Conservation (phyloP, 2,888 invertebrate genomes). For the Paralinhomoeus sp. region DNA sequence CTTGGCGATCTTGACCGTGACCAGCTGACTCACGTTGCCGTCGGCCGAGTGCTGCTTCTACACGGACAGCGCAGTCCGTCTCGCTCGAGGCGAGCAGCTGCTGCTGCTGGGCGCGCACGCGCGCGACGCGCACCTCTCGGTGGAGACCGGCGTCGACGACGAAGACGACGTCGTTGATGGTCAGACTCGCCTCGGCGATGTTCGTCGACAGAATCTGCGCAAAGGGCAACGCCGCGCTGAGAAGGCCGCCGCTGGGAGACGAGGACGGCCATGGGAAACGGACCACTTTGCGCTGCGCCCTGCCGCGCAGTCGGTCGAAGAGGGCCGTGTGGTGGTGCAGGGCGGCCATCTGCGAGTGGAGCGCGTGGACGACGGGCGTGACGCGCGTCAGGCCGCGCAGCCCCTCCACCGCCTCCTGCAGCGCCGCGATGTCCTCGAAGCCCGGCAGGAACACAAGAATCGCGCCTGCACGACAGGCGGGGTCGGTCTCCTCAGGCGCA, state of each 20-base stretch:
- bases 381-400: not conserved
- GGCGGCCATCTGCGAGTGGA: slow-evolving; percentile 72
- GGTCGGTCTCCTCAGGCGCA: slow-evolving; percentile 27
- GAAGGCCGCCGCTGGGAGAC: too few relatives aligned
- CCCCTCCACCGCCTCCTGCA: slow-evolving; percentile 38
- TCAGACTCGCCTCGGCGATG: slow-evolving; percentile 83
- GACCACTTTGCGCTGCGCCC: slow-evolving; percentile 55
- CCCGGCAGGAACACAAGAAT: slow-evolving; percentile 75
- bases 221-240: too few relatives aligned
- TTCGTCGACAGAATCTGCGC: slow-evolving; percentile 65
- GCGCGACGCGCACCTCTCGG: slow-evolving; percentile 44
- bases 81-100: too few relatives aligned
- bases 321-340: slow-evolving; percentile 47
- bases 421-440: slow-evolving; percentile 63
- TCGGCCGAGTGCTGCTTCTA: slow-evolving; percentile 57
- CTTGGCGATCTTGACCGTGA: slow-evolving; percentile 61
- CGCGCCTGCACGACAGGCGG: slow-evolving; percentile 48
- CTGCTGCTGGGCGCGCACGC: not conserved
- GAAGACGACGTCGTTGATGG: slow-evolving; percentile 75
- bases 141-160: slow-evolving; percentile 76
- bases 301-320: slow-evolving; percentile 43
- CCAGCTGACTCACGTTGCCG: slow-evolving; percentile 45
- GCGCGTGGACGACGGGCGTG: slow-evolving; percentile 39
- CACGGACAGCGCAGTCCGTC: slow-evolving; percentile 4
- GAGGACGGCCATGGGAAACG: too few relatives aligned